phyloP scores from a whole-genome alignment of 2,888 invertebrate genomes.

The Fragum sueziense region DNA sequence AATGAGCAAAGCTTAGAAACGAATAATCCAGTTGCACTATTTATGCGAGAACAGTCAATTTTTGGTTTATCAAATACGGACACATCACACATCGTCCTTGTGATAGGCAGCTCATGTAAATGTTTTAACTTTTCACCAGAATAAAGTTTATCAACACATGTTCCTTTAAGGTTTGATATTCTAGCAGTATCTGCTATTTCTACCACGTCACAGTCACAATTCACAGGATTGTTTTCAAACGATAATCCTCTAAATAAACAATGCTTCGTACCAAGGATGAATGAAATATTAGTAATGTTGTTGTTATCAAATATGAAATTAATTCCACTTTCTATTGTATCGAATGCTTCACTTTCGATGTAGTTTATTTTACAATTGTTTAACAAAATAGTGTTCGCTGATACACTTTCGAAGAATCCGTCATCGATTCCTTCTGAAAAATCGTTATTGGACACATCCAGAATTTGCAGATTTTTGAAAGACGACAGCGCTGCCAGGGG shows the following conservation, averaged over 20 bases:
- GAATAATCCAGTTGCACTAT: not conserved
- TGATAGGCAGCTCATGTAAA: slow-evolving; percentile 29
- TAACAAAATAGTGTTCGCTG: slow-evolving; percentile 38
- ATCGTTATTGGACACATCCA: slow-evolving; percentile 56
- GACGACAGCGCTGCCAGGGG: slow-evolving; percentile 50
- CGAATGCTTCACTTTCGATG: slow-evolving; percentile 50
- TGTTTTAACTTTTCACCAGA: slow-evolving; percentile 37
- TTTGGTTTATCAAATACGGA: slow-evolving; percentile 29
- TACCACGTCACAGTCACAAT: slow-evolving; percentile 54
- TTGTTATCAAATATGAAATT: slow-evolving; percentile 55
- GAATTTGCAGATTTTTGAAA: slow-evolving; percentile 27
- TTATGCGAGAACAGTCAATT: slow-evolving; percentile 33
- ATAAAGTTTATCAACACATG: slow-evolving; percentile 46
- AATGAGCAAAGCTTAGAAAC: not conserved
- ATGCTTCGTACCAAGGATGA: slow-evolving; percentile 40
- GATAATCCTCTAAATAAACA: slow-evolving; percentile 55
- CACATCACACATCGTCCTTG: slow-evolving; percentile 42
- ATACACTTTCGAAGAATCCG: slow-evolving; percentile 51
- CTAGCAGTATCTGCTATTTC: slow-evolving; percentile 45
- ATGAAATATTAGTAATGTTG: slow-evolving; percentile 56
- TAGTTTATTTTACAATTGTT: slow-evolving; percentile 47
- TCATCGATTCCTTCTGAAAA: slow-evolving; percentile 48
- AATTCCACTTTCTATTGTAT: slow-evolving; percentile 28
- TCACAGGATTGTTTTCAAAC: slow-evolving; percentile 49
- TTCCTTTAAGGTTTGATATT: slow-evolving; percentile 43